Evolutionary conservation across 2,797 vertebrate species (phyloP), one percentile per base, ranked within the genome.

Genomic region (Lateolabrax maculatus): DNA sequence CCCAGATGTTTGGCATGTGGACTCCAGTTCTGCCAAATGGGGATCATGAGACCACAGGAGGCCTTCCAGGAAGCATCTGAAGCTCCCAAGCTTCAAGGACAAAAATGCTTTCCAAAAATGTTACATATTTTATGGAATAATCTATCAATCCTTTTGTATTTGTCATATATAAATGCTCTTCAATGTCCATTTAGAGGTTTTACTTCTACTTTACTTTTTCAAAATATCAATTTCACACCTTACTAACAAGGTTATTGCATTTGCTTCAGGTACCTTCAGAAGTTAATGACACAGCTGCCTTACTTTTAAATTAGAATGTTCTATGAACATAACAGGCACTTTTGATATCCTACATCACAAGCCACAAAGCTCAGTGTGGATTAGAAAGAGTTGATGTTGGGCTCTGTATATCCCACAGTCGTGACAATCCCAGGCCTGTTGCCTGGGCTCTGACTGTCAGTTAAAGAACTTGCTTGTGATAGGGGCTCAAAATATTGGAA

Each of bases 1-100:
- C 77, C 84, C 93, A 94, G 94, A 94, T 95, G 93, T 95, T 93
- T 88, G 85, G 91, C 89, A 83, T 82, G 89, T 64, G 78, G 80
- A 84, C 72, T 58, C 72, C 66, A 61, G 69, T 52, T 75, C 81
- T 92, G 90, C 89, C 91, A 92, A 91, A 86, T 84, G 80, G 85
- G 86, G 74, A 83, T 88, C 83, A 78, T 79, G 71, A 80, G 87
- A 85, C 79, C 66, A 75, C 65, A 77, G 82, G 80, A 77, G 6
- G 52, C 62, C 66, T 79, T 89, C 84, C 83, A 84, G 83, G 73
- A 84, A 74, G 71, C 80, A 71, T 63, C 56, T 41, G 78, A 83
- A 80, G 77, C 63, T 75, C 76, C 79, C 49, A 65, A 79, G 84
- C 75, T 75, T 86, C 87, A 90, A 93, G 84, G 81, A 83, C 75